Base-by-base conservation (phyloP, 2,113 vertebrate species). In the Procapra przewalskii region DNA sequence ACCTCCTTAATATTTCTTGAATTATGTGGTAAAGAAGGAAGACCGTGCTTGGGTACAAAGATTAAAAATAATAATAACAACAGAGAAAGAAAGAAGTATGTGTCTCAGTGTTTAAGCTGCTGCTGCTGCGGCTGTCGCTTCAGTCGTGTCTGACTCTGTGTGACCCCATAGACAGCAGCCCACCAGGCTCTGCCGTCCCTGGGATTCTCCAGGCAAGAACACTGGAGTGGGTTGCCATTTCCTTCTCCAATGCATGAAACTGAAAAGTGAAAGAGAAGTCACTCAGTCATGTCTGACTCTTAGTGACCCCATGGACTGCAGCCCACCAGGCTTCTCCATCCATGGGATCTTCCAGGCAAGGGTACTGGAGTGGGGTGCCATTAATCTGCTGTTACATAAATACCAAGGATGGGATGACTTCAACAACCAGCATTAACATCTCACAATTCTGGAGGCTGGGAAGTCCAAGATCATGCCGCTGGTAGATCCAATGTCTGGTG, bases 131-230 rank as follows among this genome's bases (percentile, higher is more conserved):
- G 55, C 57, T 59, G 25, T 59, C 25, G 0, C 57, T 59, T 59
- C 25, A 27, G 25, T 59, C 4, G 3, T 59, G 57, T 59, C 25
- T 0, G 0, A 59, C 57, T 59, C 57, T 25, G 23, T 59, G 25
- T 0, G 1, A 59, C 57, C 4, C 57, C 57, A 59, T 27, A 57
- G 57, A 27, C 0, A 1, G 55, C 55, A 57, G 21, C 23, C 55
- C 21, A 23, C 55, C 55, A 25, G 55, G 21, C 55, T 25, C 21
- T 1, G 1, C 55, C 3, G 21, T 57, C 21, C 21, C 21, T 57
- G 55, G 8, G 55, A 57, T 23, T 57, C 3, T 9, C 54, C 21
- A 57, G 55, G 55, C 55, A 57, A 57, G 55, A 57, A 23, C 8
- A 57, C 3, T 23, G 55, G 55, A 23, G 55, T 57, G 55, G 21